Evolutionary conservation across 2,888 invertebrate species (phyloP), one percentile per base, ranked within the genome.

Genomic region (Sphaerophoria taeniata): DNA sequence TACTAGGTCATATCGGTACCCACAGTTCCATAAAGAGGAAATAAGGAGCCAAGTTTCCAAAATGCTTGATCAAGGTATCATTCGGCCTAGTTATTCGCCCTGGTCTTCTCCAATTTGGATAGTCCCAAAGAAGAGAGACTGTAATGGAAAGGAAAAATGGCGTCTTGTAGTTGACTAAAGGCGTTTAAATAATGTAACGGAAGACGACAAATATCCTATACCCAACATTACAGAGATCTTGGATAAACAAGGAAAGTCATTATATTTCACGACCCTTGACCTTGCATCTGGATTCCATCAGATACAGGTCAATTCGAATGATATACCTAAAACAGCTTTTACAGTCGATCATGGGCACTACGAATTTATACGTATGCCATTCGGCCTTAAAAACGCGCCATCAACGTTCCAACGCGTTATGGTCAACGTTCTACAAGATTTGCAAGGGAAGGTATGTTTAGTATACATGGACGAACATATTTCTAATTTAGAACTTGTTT

Each of bases 201-300:
- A 73, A 4, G 63, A 60, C 0, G 74, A 74, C 9, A 24, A 16
- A 11, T 80, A 73, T 11, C 74, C 74, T 6, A 73, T 61, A 14
- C 74, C 80, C 1, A 24, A 24, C 24, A 24, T 24, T 24, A 24
- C 24, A 24, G 73, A 63, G 4, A 74, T 74, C 5, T 14, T 67
- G 36, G 90, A 90, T 75, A 89, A 90, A 84, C 72, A 91, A 77
- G 90, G 90, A 45, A 88, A 89, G 69, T 87, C 88, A 2, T 88
- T 89, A 82, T 91, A 91, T 84, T 92, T 91, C 72, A 74, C 89
- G 0, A 89, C 88, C 12, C 34, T 89, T 0, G 89, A 89, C 71
- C 49, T 90, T 0, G 88, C 89, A 0, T 88, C 87, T 0, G 90
- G 90, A 0, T 90, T 90, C 55, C 88, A 90, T 36, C 90, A 90